A percentile compares a stretch with the other conserved stretches of the same genome.
phyloP scores from a whole-genome alignment of 2,113 vertebrate species.

The Micronycteris hirsuta region DNA sequence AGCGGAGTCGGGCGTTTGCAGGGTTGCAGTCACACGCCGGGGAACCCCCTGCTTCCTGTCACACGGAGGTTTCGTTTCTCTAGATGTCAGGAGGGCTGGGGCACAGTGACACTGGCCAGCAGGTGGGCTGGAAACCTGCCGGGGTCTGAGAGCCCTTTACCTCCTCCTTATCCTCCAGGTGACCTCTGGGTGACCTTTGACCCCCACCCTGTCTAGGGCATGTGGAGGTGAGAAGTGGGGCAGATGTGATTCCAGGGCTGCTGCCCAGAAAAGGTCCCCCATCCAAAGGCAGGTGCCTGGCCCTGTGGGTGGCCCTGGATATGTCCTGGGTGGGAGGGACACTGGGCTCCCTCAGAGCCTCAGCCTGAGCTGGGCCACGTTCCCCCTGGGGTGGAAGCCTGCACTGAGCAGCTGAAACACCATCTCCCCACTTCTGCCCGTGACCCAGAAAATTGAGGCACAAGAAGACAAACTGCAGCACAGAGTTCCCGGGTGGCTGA shows the following conservation, averaged over 20 bases:
- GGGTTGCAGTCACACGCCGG: not conserved
- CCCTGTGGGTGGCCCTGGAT: not conserved
- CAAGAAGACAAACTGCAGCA: constrained; percentile 37
- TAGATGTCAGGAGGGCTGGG: not conserved
- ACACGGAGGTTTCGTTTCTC: constrained; percentile 55
- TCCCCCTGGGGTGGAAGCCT: not conserved
- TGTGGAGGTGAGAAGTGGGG: not conserved
- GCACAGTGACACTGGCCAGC: not conserved
- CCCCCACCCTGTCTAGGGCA: not conserved
- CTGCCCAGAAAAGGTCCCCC: not conserved
- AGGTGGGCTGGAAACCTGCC: not conserved
- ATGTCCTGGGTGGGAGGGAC: not conserved
- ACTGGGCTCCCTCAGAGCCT: not conserved
- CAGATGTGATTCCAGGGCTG: not conserved
- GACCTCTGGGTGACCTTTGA: not conserved
- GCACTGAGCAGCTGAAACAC: constrained; percentile 24
- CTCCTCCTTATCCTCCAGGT: not conserved
- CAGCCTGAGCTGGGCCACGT: not conserved
- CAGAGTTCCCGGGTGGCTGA: constrained; percentile 51
- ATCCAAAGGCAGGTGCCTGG: not conserved
- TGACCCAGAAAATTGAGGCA: constrained; percentile 16
- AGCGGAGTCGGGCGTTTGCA: not conserved
- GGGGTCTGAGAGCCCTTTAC: not conserved
- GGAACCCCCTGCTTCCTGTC: constrained; percentile 34
- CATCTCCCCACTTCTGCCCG: constrained; percentile 4